These are phyloP conservation scores for Chloroceryle aenea DNA, from an alignment of 2,113 vertebrate species.

Conservation along the genomic window DNA sequence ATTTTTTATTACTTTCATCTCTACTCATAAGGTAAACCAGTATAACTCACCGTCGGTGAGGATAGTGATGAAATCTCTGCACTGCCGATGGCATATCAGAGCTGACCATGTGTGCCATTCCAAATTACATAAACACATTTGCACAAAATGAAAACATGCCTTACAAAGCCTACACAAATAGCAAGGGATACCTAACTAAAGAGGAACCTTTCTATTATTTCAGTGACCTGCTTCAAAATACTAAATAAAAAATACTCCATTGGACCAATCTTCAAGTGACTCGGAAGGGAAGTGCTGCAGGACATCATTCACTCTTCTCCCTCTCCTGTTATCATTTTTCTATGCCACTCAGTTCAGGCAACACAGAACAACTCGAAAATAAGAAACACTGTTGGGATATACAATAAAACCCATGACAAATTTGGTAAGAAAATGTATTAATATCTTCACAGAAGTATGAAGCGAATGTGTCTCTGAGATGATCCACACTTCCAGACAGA, in stretches of 20 bases:
- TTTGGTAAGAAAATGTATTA: neutral
- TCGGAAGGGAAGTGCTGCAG: neutral
- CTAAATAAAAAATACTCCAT: neutral
- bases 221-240: neutral
- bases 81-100: neutral
- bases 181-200: neutral
- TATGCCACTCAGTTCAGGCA: neutral
- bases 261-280: neutral
- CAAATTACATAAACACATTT: neutral
- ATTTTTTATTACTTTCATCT: slow-evolving; percentile 60
- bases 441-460: neutral
- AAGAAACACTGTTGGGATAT: neutral
- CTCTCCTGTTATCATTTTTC: neutral
- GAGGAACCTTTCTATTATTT: neutral
- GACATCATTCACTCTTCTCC: neutral
- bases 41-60: slow-evolving; percentile 5
- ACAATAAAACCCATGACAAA: neutral
- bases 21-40: neutral
- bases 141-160: neutral
- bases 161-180: neutral
- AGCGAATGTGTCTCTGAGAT: neutral
- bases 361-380: neutral
- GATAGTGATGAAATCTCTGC: slow-evolving; percentile 8
- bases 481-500: neutral
- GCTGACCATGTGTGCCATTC: neutral